Conservation (phyloP, 2,888 invertebrate species). For the Volucella zonaria region DNA sequence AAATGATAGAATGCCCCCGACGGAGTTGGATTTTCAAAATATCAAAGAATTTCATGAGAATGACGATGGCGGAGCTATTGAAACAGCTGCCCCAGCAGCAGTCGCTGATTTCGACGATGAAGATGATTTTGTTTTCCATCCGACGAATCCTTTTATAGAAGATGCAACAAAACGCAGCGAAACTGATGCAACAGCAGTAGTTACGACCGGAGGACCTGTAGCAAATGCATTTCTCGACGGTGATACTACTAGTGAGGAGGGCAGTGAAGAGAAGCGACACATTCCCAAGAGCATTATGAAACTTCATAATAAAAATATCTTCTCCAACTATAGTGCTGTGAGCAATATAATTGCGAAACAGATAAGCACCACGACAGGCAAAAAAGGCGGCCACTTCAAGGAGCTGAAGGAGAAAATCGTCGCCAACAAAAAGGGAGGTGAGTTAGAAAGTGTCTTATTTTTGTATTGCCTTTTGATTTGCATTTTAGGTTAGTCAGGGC, state of each 20-base stretch:
- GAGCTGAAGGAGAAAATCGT: conserved; percentile 84
- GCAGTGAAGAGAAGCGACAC: conserved; percentile 41
- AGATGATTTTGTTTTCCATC: conserved; percentile 78
- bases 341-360: conserved; percentile 81
- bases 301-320: conserved; percentile 78
- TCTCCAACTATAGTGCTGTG: conserved; percentile 78
- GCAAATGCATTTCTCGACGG: conserved; percentile 58
- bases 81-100: background rate
- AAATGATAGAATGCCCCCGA: conserved; percentile 38
- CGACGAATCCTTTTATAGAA: conserved; percentile 81
- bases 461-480: background rate
- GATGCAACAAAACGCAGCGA: conserved; percentile 75
- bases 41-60: conserved; percentile 36
- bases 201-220: background rate
- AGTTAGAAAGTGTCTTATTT: conserved; percentile 17
- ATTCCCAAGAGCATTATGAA: conserved; percentile 76
- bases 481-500: background rate
- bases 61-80: conserved; percentile 30
- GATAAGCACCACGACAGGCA: conserved; percentile 79
- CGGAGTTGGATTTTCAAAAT: conserved; percentile 47
- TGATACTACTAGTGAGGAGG: conserved; percentile 50
- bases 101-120: conserved; percentile 35
- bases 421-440: conserved; percentile 82
- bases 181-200: conserved; percentile 3
- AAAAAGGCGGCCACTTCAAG: conserved; percentile 83